Base-by-base conservation (phyloP, 2,888 invertebrate genomes). In the Trichacis sp. region DNA sequence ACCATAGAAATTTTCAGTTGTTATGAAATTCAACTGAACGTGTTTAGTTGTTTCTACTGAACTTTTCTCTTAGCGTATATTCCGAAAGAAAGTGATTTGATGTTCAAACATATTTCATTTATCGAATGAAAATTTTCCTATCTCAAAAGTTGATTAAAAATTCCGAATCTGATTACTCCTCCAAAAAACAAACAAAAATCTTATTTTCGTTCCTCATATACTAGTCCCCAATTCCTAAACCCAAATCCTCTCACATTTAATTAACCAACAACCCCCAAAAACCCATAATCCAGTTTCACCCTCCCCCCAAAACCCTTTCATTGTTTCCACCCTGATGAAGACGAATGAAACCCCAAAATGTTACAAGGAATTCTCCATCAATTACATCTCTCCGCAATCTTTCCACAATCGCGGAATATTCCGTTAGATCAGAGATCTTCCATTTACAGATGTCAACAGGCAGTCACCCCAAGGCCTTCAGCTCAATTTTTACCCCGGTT, bases 341-440 rank as follows among this genome's bases (percentile, higher is more conserved):
- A 40, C 40, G 40, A 40, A 40, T 12, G 40, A 33, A 33, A n/a
- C 6, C 40, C 40, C 40, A 40, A 40, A 40, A 14, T 9, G 15
- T 40, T 5, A 40, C 9, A 14, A 40, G 5, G 4, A 4, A 4
- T 4, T 5, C 76, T 80, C 77, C 81, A 77, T 81, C 81, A 82
- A 83, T 83, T 82, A 81, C 73, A 14, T 15, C 43, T 54, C 12
- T 40, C 24, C 48, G 56, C 62, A 36, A 54, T 64, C 66, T 74
- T 78, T 81, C 80, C 79, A 77, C 80, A 81, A 82, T 81, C 78
- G 78, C 73, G 79, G 76, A 82, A 69, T 70, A 68, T 60, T 69
- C 74, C 74, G 75, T 75, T 75, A 77, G 79, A 81, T 80, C 74
- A 67, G 59, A 81, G 78, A 79, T 79, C 78, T 75, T 77, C 73